Evolutionary conservation across 1,140 invertebrate species (phyloP).

Genomic region (Penaeus indicus): DNA sequence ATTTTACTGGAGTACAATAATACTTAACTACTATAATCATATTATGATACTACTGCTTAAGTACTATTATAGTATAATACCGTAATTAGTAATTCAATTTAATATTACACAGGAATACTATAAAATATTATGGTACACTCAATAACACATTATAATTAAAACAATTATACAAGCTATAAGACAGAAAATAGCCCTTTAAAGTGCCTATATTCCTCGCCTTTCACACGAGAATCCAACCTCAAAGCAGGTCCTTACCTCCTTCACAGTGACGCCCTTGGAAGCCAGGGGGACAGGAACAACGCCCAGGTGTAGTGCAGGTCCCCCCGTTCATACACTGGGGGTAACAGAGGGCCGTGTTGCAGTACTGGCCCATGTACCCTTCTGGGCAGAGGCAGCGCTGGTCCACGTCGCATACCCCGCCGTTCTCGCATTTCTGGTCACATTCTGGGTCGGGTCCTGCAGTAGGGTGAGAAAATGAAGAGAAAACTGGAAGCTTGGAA

Average conservation of each 20-base stretch:
- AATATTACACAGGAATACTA: no score
- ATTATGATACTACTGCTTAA: no score
- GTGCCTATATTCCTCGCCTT: background rate
- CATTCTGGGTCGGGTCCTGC: slow-evolving; percentile 89
- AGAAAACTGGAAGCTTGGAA: background rate
- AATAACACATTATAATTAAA: no score
- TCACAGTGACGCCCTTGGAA: slow-evolving; percentile 93
- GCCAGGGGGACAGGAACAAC: slow-evolving; percentile 87
- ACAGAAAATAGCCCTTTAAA: background rate
- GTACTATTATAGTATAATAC: no score
- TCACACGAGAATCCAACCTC: background rate
- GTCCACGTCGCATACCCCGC: slow-evolving; percentile 84
- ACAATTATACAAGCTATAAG: no score
- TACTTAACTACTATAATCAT: no score
- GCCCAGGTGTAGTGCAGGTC: slow-evolving; percentile 87
- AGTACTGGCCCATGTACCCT: slow-evolving; percentile 90
- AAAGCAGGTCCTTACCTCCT: slow-evolving; percentile 77
- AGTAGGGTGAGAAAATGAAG: slow-evolving; percentile 9
- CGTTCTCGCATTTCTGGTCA: slow-evolving; percentile 86
- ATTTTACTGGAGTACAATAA: no score
- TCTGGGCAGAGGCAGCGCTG: slow-evolving; percentile 89
- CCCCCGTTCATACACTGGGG: slow-evolving; percentile 93
- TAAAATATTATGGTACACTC: no score
- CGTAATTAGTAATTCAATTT: no score
- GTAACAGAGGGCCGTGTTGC: slow-evolving; percentile 89